Conservation (phyloP, 2,888 invertebrate species). For the Lasioglossum morio region DNA sequence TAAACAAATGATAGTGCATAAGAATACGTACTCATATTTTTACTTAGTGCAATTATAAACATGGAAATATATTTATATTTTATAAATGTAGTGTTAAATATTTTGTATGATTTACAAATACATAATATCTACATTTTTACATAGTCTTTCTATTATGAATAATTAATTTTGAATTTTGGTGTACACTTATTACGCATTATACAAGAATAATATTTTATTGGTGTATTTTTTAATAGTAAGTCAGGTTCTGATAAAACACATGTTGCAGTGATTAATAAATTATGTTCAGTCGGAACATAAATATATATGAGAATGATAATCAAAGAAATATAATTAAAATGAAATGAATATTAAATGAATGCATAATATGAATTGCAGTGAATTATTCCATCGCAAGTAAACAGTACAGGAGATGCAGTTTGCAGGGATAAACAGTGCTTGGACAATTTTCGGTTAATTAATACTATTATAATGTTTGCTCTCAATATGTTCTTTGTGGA, state of each 20-base stretch:
- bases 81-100: background rate
- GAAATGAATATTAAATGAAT: constrained; percentile 8
- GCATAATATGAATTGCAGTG: background rate
- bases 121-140: background rate
- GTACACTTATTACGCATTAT: no score
- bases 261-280: background rate
- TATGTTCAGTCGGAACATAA: background rate
- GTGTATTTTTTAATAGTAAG: background rate
- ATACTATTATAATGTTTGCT: background rate
- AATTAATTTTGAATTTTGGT: background rate
- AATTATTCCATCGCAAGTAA: constrained; percentile 7
- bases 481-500: background rate
- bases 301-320: background rate
- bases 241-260: background rate
- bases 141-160: background rate
- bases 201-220: background rate
- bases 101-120: background rate
- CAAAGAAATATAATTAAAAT: background rate
- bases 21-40: no score
- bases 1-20: no score
- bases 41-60: background rate
- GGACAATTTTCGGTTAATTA: constrained; percentile 17
- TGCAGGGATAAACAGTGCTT: background rate
- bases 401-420: background rate
- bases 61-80: background rate